Evolutionary conservation across 2,113 vertebrate genomes (phyloP), one percentile per base, ranked within the genome.

Genomic region (Dinomys branickii): DNA sequence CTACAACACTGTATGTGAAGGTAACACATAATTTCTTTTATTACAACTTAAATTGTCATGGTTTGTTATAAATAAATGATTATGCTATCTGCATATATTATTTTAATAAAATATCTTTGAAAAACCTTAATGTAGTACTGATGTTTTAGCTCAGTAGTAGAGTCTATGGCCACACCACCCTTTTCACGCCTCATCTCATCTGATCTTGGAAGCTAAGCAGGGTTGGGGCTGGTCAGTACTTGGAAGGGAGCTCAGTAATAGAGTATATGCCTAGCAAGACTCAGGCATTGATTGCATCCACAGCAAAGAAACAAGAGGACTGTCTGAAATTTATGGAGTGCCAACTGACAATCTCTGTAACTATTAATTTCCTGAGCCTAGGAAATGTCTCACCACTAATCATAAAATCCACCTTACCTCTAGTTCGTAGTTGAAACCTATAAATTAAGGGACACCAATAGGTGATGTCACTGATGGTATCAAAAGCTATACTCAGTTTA

Each of bases 41-140:
- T n/a, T 77, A 28, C 1, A 0, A 77, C 38, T 71, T 82, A n/a
- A 0, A 0, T 5, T 41, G 5, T 24, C 0, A 0, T 28, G 12
- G 24, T 52, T 73, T 2, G 9, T 41, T 33, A 44, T 59, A 69
- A 75, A 11, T 65, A 50, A 75, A 41, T 1, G 9, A 41, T 69
- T 20, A 52, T 4, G n/a, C 7, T n/a, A 65, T 14, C n/a, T n/a
- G n/a, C 2, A 59, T 11, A n/a, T 4, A 87, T 65, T 50, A 81
- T 10, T 83, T 84, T 38, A 1, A 14, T 52, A 65, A 56, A 58
- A 67, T 47, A 30, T 38, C 26, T 47, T 44, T 30, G 3, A 61
- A 88, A 24, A 14, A 35, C 11, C 58, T 2, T 71, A 54, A 44
- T 44, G 61, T 5, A 75, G 71, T 17, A 7, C 33, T 52, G 3